Evolutionary conservation across 2,113 vertebrate species (phyloP), one percentile per base, ranked within the genome.

Genomic region (Semicossyphus pulcher): DNA sequence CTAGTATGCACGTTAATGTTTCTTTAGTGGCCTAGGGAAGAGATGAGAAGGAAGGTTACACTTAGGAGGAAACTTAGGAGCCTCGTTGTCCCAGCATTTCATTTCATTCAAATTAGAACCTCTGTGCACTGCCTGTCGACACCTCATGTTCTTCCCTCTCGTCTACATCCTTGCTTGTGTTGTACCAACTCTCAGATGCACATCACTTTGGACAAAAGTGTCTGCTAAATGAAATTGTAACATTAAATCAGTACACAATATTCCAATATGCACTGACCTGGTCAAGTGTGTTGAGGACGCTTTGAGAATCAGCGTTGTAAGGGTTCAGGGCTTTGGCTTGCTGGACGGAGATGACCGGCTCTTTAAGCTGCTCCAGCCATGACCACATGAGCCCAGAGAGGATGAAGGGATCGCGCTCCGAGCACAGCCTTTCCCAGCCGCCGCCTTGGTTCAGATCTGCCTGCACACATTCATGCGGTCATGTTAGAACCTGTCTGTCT

Each of bases 321-420:
- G 91, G 86, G 34, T 90, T 90, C 81, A 99, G 56, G 61, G 88
- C 67, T 60, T 93, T 90, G 52, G 95, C 65, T 20, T 96, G 95
- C 31, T 93, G 81, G 67, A 73, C 82, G 59, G 92, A 95, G 90
- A 99, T 82, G 65, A 96, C 63, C 0, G 98, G 97, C 73, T 97
- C 97, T 86, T 95, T 97, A 11, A 99, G 95, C 84, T 99, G 97
- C 83, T 98, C 98, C 47, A 99, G 89, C 97, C 98, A 99, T 0
- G 97, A 94, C 97, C 97, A 99, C 96, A 99, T 96, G 87, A 99
- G 94, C 52, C 93, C 93, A 57, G 95, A 94, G 29, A 99, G 92
- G 87, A 96, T 91, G 75, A 97, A 97, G 54, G 97, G 98, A 84
- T 98, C 95, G 59, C 90, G 93, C 83, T 99, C 98, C 0, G 92